Percentiles rank a stretch among this genome's conserved stretches.
phyloP scores from a whole-genome alignment of 37 sponge, comb jelly and placozoan species.

The Petrosia ficiformis region DNA sequence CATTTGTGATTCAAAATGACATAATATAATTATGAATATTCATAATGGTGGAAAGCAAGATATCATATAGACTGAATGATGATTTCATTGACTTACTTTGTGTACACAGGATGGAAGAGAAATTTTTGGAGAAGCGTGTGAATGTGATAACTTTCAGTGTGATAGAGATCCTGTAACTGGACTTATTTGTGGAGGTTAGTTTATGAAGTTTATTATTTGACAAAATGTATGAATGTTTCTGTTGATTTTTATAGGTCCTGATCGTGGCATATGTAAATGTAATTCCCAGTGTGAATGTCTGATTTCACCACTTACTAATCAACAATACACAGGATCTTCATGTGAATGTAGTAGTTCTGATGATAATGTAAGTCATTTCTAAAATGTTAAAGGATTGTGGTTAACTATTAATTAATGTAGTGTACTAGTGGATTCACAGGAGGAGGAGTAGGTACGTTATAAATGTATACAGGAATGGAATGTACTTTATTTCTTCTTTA shows the following conservation, averaged over 20 bases:
- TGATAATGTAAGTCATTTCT: background rate
- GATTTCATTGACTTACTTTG: no score
- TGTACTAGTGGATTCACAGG: no score
- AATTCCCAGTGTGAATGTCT: constrained; percentile 22
- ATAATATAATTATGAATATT: no score
- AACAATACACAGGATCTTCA: background rate
- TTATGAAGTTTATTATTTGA: background rate
- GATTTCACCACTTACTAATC: constrained; percentile 8
- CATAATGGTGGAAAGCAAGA: no score
- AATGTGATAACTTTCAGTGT: constrained; percentile 57
- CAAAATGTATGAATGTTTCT: background rate
- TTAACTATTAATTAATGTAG: no score
- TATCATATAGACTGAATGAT: no score
- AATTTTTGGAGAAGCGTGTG: constrained; percentile 58
- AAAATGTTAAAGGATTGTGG: background rate
- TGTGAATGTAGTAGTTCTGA: constrained; percentile 40
- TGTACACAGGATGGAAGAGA: constrained; percentile 8
- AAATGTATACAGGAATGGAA: no score
- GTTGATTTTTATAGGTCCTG: background rate
- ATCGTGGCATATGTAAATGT: constrained; percentile 26
- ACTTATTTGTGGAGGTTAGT: constrained; percentile 9
- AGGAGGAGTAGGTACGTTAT: no score
- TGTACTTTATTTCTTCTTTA: no score
- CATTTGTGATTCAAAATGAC: no score
- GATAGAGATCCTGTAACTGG: constrained; percentile 1